Conservation (phyloP, 2,113 vertebrate species). For the Murina feae region DNA sequence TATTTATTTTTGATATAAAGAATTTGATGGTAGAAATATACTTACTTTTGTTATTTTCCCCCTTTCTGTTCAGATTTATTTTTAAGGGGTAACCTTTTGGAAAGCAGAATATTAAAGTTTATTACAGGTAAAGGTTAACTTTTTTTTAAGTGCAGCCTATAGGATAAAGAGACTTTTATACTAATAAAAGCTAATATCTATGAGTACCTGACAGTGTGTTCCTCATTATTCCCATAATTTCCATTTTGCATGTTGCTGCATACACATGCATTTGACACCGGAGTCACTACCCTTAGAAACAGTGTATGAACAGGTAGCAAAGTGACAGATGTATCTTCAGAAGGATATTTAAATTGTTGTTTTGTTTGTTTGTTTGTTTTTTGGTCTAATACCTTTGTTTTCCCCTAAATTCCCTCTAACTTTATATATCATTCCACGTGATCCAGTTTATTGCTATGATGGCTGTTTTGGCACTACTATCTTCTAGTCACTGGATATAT, state of each 20-base stretch:
- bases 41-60: background rate
- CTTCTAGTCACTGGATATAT: background rate
- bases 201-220: background rate
- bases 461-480: background rate
- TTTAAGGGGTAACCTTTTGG: background rate
- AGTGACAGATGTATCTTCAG: constrained; percentile 41
- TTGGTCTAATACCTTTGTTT: background rate
- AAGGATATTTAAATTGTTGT: constrained; percentile 36
- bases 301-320: background rate
- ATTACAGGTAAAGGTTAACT: background rate
- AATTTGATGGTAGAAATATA: background rate
- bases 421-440: background rate
- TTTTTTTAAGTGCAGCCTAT: background rate
- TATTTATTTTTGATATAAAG: background rate
- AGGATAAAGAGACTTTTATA: background rate
- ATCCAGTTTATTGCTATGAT: background rate
- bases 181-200: background rate
- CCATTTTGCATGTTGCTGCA: background rate
- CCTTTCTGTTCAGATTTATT: background rate
- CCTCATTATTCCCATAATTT: background rate
- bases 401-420: background rate
- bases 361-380: no score
- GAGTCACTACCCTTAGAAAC: background rate
- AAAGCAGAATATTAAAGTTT: background rate
- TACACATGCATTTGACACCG: background rate